phyloP scores from a whole-genome alignment of 2,113 vertebrate species.

The Pyrgilauda ruficollis region DNA sequence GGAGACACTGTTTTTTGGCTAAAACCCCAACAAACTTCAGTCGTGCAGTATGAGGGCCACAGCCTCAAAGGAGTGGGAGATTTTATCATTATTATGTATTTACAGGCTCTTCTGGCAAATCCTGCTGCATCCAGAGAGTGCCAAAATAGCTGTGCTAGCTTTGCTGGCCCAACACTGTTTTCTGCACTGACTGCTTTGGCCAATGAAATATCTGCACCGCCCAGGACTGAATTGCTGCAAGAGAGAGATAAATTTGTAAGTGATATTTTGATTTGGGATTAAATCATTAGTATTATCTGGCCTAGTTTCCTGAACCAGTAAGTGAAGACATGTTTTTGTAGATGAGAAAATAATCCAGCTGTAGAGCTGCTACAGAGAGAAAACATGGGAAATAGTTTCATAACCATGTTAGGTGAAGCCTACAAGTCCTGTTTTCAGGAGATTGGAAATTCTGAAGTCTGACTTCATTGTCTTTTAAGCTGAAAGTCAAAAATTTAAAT shows the following conservation, averaged over 20 bases:
- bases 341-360: constrained; percentile 19
- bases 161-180: background rate
- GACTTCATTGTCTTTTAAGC: constrained; percentile 16
- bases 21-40: background rate
- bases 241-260: background rate
- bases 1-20: fast-evolving
- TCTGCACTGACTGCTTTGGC: background rate
- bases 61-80: background rate
- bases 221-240: background rate
- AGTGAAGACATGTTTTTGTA: constrained; percentile 1
- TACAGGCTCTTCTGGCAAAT: background rate
- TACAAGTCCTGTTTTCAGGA: background rate
- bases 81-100: background rate
- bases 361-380: background rate
- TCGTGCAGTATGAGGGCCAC: background rate
- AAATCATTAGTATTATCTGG: constrained; percentile 31
- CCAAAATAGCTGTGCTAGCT: background rate
- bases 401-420: background rate
- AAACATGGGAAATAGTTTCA: background rate
- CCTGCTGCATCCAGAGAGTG: background rate
- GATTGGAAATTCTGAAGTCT: background rate
- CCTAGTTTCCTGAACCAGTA: background rate
- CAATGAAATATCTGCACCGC: background rate
- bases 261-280: constrained; percentile 46
- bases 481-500: constrained; percentile 13